phyloP scores from a whole-genome alignment of 2,888 invertebrate genomes.

The Chymomyza fuscimana region DNA sequence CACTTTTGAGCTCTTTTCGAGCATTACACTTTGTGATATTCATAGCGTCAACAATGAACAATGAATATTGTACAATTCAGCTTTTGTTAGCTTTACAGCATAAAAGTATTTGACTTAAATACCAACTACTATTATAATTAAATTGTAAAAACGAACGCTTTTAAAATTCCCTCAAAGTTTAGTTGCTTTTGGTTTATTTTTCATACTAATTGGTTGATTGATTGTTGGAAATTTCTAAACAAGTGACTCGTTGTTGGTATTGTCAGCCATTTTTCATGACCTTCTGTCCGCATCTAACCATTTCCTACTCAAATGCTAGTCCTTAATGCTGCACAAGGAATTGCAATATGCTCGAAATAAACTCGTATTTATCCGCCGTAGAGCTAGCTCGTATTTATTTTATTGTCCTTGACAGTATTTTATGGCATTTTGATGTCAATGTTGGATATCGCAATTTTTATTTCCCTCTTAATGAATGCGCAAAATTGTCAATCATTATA shows the following conservation, averaged over 20 bases:
- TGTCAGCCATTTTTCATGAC: too few species aligned
- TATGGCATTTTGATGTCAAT: slow-evolving; percentile 5
- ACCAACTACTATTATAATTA: too few species aligned
- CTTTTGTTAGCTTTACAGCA: not conserved
- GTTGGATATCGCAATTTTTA: not conserved
- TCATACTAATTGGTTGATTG: too few species aligned
- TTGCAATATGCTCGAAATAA: slow-evolving; percentile 1
- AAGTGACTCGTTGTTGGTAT: not conserved
- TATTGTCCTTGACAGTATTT: not conserved
- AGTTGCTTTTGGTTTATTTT: too few species aligned
- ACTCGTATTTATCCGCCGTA: not conserved
- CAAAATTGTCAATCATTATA: slow-evolving; percentile 12
- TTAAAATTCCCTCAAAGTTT: too few species aligned
- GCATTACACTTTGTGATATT: not conserved
- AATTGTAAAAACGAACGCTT: too few species aligned
- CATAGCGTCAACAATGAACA: not conserved
- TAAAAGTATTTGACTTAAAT: too few species aligned
- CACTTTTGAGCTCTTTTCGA: not conserved
- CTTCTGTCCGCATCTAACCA: too few species aligned
- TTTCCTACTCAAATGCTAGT: not conserved
- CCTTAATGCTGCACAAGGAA: not conserved
- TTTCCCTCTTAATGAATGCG: slow-evolving; percentile 3
- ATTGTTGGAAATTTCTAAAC: not conserved
- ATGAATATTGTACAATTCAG: not conserved
- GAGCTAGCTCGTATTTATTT: slow-evolving; percentile 9